A percentile compares a stretch with the other conserved stretches of the same genome.
Conservation (phyloP, 2,888 invertebrate genomes). For the Metellina segmentata region DNA sequence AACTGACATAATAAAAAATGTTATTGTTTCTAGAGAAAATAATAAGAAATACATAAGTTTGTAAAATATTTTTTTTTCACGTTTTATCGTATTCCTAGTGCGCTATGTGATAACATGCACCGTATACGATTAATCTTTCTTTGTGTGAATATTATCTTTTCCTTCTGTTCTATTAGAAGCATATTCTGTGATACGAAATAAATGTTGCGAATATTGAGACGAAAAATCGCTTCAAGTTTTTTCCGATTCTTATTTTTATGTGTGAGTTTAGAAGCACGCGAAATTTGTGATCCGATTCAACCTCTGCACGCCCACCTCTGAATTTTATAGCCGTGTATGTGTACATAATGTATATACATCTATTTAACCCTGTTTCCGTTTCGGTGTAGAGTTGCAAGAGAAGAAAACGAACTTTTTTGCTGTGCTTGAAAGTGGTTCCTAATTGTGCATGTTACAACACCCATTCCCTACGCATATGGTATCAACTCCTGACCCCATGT, state of each 20-base stretch:
- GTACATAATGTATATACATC: slow-evolving; percentile 72
- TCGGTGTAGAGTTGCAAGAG: slow-evolving; percentile 27
- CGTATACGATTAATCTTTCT: too few species aligned
- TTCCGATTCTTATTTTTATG: background rate
- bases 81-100: background rate
- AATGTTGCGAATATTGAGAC: background rate
- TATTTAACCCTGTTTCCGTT: slow-evolving; percentile 51
- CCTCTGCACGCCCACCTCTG: too few species aligned
- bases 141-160: too few species aligned
- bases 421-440: slow-evolving; percentile 66
- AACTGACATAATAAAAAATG: too few species aligned
- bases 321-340: slow-evolving; percentile 1
- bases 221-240: background rate
- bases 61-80: background rate
- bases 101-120: too few species aligned
- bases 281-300: too few species aligned
- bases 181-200: slow-evolving; percentile 16
- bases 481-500: background rate
- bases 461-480: background rate
- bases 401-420: slow-evolving; percentile 25
- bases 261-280: background rate
- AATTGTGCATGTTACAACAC: slow-evolving; percentile 41
- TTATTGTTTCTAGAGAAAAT: too few species aligned
- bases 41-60: background rate
- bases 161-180: too few species aligned